Percentiles rank a stretch among this genome's conserved stretches.
Evolutionary conservation across 2,113 vertebrate species (phyloP).

Genomic region (Larimichthys polyactis): DNA sequence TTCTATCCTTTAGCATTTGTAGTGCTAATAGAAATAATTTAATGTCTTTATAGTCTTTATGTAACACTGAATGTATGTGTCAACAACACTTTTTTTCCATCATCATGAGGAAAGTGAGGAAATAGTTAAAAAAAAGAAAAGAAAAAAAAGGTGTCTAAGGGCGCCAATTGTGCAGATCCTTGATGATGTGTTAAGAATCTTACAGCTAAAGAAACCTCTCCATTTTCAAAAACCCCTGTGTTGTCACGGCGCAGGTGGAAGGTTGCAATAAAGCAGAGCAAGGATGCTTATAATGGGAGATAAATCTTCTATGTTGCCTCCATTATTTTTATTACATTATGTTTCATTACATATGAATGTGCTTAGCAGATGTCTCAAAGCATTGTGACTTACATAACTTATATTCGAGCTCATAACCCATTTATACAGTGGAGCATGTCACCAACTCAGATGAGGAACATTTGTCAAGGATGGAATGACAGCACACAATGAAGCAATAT

Average conservation of each 20-base stretch:
- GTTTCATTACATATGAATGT: constrained; percentile 71
- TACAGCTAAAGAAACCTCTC: neutral
- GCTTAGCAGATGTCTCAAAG: constrained; percentile 75
- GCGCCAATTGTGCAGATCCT: neutral
- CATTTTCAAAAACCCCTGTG: neutral
- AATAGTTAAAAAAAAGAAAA: neutral
- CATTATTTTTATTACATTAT: constrained; percentile 75
- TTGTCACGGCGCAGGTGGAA: constrained; percentile 44
- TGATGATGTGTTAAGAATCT: neutral
- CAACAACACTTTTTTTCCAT: neutral
- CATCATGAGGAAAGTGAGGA: neutral
- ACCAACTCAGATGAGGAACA: constrained; percentile 72
- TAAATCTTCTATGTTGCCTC: constrained; percentile 64
- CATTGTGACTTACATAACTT: constrained; percentile 73
- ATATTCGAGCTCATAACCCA: constrained; percentile 68
- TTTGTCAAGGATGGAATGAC: constrained; percentile 77
- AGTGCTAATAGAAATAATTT: neutral
- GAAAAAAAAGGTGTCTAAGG: neutral
- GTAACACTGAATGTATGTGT: neutral
- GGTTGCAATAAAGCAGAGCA: constrained; percentile 65
- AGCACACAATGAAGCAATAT: constrained; percentile 68
- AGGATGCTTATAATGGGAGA: constrained; percentile 65
- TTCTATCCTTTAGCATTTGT: neutral
- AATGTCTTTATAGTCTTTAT: neutral
- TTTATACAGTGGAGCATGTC: constrained; percentile 73